These are phyloP conservation scores for Aleiodes testaceus DNA, from an alignment of 2,888 invertebrate species.

Conservation along the genomic window DNA sequence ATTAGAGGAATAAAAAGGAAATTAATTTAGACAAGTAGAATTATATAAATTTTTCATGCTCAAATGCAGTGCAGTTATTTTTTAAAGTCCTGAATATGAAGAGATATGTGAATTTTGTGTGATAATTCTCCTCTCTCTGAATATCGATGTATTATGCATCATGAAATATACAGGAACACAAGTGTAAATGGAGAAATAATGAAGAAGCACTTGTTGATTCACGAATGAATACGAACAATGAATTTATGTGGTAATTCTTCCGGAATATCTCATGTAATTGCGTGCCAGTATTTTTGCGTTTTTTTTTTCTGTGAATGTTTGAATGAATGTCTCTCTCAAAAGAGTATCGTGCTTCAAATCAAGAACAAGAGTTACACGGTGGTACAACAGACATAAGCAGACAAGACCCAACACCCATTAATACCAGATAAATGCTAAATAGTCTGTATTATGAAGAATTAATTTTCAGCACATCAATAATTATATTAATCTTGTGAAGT, in stretches of 20 bases:
- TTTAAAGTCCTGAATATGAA: neutral
- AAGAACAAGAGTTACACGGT: conserved; percentile 43
- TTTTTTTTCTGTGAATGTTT: conserved; percentile 1
- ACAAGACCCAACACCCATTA: conserved; percentile 66
- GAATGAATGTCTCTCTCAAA: neutral
- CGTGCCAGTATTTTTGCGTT: neutral
- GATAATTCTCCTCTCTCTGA: too few species aligned
- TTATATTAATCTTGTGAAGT: conserved; percentile 29
- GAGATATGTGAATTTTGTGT: too few species aligned
- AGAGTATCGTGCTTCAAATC: conserved; percentile 18
- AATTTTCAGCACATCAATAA: conserved; percentile 23
- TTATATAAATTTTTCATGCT: conserved; percentile 19
- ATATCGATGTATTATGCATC: too few species aligned
- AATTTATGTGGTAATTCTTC: too few species aligned
- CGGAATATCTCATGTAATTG: too few species aligned
- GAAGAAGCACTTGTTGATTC: too few species aligned
- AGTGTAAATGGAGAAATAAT: too few species aligned
- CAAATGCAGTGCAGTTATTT: conserved; percentile 18
- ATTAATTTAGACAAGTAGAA: conserved; percentile 10
- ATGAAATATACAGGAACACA: too few species aligned
- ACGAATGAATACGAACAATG: too few species aligned
- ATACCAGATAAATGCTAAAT: conserved; percentile 58
- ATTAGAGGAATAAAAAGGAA: conserved; percentile 11
- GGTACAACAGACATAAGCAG: conserved; percentile 62
- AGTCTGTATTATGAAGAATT: conserved; percentile 35